Base-by-base conservation (phyloP, 2,888 invertebrate genomes). In the Lepidocyrtoides sp. region DNA sequence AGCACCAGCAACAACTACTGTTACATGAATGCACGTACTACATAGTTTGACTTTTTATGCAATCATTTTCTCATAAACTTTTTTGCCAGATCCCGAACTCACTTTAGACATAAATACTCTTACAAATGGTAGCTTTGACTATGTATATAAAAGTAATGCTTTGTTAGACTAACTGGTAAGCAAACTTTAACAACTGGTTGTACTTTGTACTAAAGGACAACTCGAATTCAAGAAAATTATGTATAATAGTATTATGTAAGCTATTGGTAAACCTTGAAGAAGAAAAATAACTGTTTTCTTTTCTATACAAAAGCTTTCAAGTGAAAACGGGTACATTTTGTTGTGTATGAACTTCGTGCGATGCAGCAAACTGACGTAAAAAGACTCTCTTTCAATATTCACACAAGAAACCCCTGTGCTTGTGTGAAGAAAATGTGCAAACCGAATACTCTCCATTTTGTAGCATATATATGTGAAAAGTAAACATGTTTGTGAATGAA, bases 51-150 rank as follows among this genome's bases (percentile, higher is more conserved):
- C 69, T 72, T 72, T 83, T 77, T 86, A 75, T 63, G 63, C 29
- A 86, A 86, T 86, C 86, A 86, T 77, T 86, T 63, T 77, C 41
- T 60, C 86, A 86, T 86, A 85, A 86, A 84, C 83, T 84, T 84
- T 83, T 69, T 29, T 29, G 10, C 44, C 26, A 48, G 29, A 29
- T 63, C 63, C 12, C 2, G 29, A 26, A 63, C 10, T 63, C 29
- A 60, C 44, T 63, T 57, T 57, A 23, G 57, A 20, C 7, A 57
- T 57, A 32, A 7, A n/a, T 10, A 32, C 32, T 32, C 5, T 17
- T 20, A 51, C n/a, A 17, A 20, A 23, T 48, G 23, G 29, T 26
- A 66, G 14, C 29, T 23, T 17, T 44, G 44, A 17, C n/a, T 17
- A 54, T 26, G 69, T 10, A n/a, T 69, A n/a, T 10, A 72, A 41